Base-by-base conservation (phyloP, 2,113 vertebrate species). In the Leucopsar rothschildi region DNA sequence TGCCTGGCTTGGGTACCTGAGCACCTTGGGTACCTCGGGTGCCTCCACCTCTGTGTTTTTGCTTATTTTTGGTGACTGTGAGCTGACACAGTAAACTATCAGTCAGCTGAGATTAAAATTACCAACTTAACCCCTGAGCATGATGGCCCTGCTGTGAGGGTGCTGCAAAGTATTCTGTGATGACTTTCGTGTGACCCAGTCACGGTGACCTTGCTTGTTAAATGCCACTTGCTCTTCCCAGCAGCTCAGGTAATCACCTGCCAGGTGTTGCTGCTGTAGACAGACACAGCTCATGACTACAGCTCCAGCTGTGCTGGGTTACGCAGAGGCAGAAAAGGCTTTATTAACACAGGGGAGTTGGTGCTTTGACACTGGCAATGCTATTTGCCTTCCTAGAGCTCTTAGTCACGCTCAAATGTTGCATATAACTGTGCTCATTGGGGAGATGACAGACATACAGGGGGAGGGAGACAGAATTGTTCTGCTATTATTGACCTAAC, bases 51-150 rank as follows among this genome's bases (percentile, higher is more conserved):
- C 47, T 39, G 1, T 4, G 39, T 1, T 56, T 66, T 75, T 42
- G 3, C 6, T 69, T 28, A 5, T 10, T 64, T 39, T 11, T 16
- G 60, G 66, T 45, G 90, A 42, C 11, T 40, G 24, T 24, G 77
- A 47, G 35, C 55, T 60, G 29, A 31, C 39, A 13, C 11, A 33
- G 29, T 5, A 40, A 72, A 5, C 33, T 78, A 44, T 45, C 3
- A 8, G 23, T 29, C 44, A 71, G 7, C 28, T 73, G 55, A 44
- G 42, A 25, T 37, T 49, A 44, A 63, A 88, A 75, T 40, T 16
- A 15, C 14, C 24, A n/a, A 1, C 0, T 29, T 49, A 50, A 42
- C 21, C 12, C 44, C 4, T 18, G 35, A 24, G 52, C 1, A 3
- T 17, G 65, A 17, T 22, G 61, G 25, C 7, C 12, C 40, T 2